These are phyloP conservation scores for Perognathus longimembris DNA, from an alignment of 2,113 vertebrate species.

Conservation along the genomic window DNA sequence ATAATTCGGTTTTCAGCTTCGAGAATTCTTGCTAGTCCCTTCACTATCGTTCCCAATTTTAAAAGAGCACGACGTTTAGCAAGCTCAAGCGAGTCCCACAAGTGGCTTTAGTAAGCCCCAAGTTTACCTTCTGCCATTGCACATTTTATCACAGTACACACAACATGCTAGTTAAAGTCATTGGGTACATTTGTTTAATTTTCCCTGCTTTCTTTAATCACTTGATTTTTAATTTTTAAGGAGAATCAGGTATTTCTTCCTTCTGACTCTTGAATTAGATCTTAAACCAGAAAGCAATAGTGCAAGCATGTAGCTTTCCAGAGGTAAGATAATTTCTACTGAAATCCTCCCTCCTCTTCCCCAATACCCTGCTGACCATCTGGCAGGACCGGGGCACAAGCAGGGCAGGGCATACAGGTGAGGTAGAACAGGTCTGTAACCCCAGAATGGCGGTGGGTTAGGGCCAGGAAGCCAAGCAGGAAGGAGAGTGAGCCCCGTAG, in stretches of 20 bases:
- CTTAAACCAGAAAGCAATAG: background rate
- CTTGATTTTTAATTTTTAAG: slow-evolving; percentile 4
- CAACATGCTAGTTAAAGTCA: background rate
- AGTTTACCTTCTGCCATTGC: background rate
- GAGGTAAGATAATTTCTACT: background rate
- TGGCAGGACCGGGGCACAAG: background rate
- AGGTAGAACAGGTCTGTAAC: background rate
- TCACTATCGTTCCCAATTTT: background rate
- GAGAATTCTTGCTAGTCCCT: background rate
- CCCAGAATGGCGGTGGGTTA: background rate
- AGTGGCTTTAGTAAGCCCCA: background rate
- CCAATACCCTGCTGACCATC: background rate
- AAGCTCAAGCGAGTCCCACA: background rate
- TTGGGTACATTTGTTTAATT: background rate
- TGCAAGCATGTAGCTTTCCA: background rate
- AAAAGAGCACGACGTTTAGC: background rate
- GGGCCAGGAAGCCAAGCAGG: background rate
- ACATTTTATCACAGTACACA: background rate
- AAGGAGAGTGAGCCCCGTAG: background rate
- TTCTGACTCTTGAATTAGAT: slow-evolving; percentile 25
- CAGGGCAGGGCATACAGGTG: background rate
- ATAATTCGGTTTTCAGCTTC: background rate
- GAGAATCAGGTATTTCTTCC: background rate
- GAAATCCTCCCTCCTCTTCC: background rate
- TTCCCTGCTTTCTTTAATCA: slow-evolving; percentile 9